phyloP scores from a whole-genome alignment of 37 sponge, comb jelly and placozoan genomes.

The Theonella swinhoei region DNA sequence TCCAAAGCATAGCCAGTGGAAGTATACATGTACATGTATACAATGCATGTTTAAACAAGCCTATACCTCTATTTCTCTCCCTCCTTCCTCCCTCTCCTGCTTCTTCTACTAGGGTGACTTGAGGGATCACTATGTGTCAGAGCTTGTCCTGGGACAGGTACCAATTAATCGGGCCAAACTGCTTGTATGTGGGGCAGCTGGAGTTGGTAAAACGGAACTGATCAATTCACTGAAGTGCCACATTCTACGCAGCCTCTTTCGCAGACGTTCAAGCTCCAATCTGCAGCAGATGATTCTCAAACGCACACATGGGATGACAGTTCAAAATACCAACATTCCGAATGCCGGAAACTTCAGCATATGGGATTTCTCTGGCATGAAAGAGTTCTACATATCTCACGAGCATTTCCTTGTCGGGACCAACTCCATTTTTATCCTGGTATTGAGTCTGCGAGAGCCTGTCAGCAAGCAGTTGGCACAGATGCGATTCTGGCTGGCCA shows the following conservation, averaged over 20 bases:
- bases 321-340: constrained; percentile 59
- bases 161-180: constrained; percentile 67
- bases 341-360: constrained; percentile 78
- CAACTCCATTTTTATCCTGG: constrained; percentile 70
- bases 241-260: constrained; percentile 62
- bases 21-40: not conserved
- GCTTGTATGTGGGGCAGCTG: constrained; percentile 80
- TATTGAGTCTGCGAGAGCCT: constrained; percentile 71
- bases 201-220: constrained; percentile 88
- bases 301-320: constrained; percentile 65
- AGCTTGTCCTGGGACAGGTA: constrained; percentile 52
- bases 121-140: constrained; percentile 58
- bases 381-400: constrained; percentile 73
- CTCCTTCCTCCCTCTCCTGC: not conserved
- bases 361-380: constrained; percentile 88
- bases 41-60: not conserved
- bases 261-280: constrained; percentile 56
- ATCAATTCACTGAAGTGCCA: constrained; percentile 72
- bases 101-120: constrained; percentile 28
- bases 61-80: not conserved
- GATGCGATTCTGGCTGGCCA: constrained; percentile 77
- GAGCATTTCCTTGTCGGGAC: constrained; percentile 63
- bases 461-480: constrained; percentile 61
- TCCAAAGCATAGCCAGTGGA: too few species aligned
- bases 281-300: constrained; percentile 24